phyloP scores from a whole-genome alignment of 2,888 invertebrate species.

The Labia minor region DNA sequence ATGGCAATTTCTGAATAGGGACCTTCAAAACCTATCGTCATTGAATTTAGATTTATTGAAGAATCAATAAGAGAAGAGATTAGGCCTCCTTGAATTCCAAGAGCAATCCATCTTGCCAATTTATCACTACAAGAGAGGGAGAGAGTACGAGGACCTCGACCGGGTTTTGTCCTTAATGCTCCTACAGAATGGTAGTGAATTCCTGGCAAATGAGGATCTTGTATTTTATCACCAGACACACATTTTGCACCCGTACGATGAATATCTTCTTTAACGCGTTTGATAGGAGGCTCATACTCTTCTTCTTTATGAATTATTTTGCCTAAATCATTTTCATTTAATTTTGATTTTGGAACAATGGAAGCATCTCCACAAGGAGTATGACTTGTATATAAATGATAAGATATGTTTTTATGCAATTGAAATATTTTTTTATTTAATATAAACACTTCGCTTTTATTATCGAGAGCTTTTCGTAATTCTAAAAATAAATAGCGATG shows the following conservation, averaged over 20 bases:
- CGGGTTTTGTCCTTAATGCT: constrained; percentile 73
- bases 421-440: too few species aligned
- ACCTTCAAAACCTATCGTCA: constrained; percentile 58
- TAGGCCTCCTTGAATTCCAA: constrained; percentile 55
- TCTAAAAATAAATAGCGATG: constrained; percentile 53
- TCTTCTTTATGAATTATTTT: constrained; percentile 23
- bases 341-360: constrained; percentile 53
- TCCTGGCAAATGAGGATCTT: constrained; percentile 51
- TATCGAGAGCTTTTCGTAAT: constrained; percentile 29
- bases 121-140: constrained; percentile 94
- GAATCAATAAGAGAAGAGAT: constrained; percentile 52
- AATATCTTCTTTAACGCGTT: constrained; percentile 36
- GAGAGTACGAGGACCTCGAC: constrained; percentile 72
- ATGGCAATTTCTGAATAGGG: constrained; percentile 51
- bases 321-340: constrained; percentile 30
- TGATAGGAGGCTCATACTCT: constrained; percentile 26
- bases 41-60: constrained; percentile 57
- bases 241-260: constrained; percentile 88
- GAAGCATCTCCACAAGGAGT: constrained; percentile 91
- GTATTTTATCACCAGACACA: constrained; percentile 40
- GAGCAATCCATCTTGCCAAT: constrained; percentile 73
- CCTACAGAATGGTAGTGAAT: constrained; percentile 56
- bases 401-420: constrained; percentile 45
- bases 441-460: constrained; percentile 38
- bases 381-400: constrained; percentile 78